Percentiles rank a stretch among this genome's conserved stretches.
Conservation (phyloP, 2,888 invertebrate genomes). For the Abrostola tripartita region DNA sequence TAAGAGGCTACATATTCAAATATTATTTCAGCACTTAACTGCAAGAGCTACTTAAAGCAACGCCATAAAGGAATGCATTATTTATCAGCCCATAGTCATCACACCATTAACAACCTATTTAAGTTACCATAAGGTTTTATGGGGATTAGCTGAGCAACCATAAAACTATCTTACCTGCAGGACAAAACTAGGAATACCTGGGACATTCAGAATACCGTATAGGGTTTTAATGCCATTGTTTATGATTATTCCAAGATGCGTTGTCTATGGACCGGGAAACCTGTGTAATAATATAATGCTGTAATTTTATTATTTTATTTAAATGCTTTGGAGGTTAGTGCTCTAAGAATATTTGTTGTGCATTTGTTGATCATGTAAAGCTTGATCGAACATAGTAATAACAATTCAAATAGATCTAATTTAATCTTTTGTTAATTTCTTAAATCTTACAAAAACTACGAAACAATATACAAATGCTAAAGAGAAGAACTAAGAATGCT, state of each 20-base stretch:
- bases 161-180: no score
- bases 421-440: no score
- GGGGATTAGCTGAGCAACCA: no score
- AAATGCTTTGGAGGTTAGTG: background rate
- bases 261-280: background rate
- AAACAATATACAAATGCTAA: no score
- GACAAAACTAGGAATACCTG: slow-evolving; percentile 5
- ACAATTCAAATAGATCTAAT: no score
- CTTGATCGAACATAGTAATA: no score
- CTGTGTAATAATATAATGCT: background rate
- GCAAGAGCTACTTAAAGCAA: slow-evolving; percentile 4
- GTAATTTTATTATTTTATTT: background rate
- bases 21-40: slow-evolving; percentile 1
- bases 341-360: no score
- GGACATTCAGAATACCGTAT: slow-evolving; percentile 8
- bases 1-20: slow-evolving; percentile 4
- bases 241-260: slow-evolving; percentile 11
- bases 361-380: no score
- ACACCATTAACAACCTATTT: slow-evolving; percentile 38
- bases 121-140: slow-evolving; percentile 41
- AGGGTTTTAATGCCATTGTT: slow-evolving; percentile 21
- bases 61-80: slow-evolving; percentile 30
- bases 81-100: slow-evolving; percentile 12
- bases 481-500: no score
- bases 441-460: no score